Base-by-base conservation (phyloP, 2,888 invertebrate species). In the Blomia tropicalis region DNA sequence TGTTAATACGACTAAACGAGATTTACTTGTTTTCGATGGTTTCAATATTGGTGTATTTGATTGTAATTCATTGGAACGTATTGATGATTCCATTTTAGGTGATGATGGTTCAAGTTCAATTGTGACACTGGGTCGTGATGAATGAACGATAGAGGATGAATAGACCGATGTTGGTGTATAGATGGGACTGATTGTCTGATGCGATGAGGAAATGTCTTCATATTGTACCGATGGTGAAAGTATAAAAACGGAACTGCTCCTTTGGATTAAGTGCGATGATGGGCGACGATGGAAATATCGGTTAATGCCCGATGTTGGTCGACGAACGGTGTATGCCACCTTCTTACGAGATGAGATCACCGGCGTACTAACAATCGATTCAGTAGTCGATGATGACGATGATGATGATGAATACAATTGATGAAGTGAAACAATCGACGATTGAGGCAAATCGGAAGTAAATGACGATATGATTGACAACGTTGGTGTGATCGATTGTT, bases 1-100 rank as follows among this genome's bases (percentile, higher is more conserved):
- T 1, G 67, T 67, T 4, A 67, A 65, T 1, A 67, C 67, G 19
- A 67, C 67, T 51, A 66, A 65, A 22, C 67, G 61, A 29, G 59
- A 19, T 53, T 59, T 59, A 11, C 14, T 59, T 32, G 66, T 64
- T 44, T 62, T 60, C 43, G 44, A 4, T 27, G 54, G 25, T 54
- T 54, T 7, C 17, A 23, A 31, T 19, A 29, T 14, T 36, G 56
- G 29, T 36, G 56, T 11, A 47, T n/a, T 11, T 23, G 47, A 47
- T 47, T n/a, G 25, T 5, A 22, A 47, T 25, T n/a, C 11, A 22
- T n/a, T 22, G 14, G 41, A 19, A 14, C n/a, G 41, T 5, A 2
- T 19, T 22, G 44, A 47, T n/a, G 56, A 56, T n/a, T 31, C 36
- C 11, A 32, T 36, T 36, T 32, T 29, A 3, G 56, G 23, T 31